Evolutionary conservation across 2,113 vertebrate species (phyloP).

Genomic region (Crypturellus undulatus): DNA sequence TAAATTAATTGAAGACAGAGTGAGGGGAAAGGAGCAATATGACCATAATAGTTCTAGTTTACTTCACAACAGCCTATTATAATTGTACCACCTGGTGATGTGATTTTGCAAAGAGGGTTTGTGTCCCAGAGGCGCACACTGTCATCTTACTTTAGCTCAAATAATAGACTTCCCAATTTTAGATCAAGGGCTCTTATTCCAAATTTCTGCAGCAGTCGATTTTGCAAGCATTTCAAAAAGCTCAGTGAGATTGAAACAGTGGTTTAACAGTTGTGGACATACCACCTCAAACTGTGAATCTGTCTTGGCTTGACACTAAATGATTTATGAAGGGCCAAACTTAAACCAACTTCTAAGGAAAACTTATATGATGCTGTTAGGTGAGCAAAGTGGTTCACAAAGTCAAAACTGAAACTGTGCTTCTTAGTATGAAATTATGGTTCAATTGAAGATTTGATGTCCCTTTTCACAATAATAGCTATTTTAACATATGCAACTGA

Average conservation of each 20-base stretch:
- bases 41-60: neutral
- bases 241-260: neutral
- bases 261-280: neutral
- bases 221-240: neutral
- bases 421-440: neutral
- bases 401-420: neutral
- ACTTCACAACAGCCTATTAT: neutral
- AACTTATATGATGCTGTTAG: neutral
- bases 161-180: conserved; percentile 1
- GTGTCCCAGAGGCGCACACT: neutral
- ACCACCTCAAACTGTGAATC: neutral
- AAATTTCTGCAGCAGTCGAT: neutral
- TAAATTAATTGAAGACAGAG: neutral
- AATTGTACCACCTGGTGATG: neutral
- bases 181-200: neutral
- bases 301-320: neutral
- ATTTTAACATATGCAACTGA: neutral
- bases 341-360: neutral
- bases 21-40: neutral
- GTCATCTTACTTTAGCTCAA: conserved; percentile 6
- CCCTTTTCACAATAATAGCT: neutral
- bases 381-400: neutral
- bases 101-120: neutral
- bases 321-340: neutral
- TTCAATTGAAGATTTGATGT: neutral